Base-by-base conservation (phyloP, 2,113 vertebrate genomes). In the Hippocampus guttulatus region DNA sequence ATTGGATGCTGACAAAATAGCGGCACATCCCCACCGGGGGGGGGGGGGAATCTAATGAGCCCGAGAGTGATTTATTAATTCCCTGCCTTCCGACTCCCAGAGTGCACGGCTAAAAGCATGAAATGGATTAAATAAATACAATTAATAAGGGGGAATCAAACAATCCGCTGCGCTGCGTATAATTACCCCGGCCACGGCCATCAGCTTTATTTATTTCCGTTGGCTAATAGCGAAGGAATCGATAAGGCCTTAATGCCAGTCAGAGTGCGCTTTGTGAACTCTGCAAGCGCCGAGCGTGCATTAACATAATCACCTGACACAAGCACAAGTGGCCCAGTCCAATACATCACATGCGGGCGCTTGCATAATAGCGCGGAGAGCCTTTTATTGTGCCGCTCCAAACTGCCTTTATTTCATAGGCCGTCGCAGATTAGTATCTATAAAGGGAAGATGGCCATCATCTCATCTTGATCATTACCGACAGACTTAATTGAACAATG, bases 401-500 rank as follows among this genome's bases (percentile, higher is more conserved):
- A 66, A 41, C 76, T 27, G 75, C 71, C 68, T 78, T 85, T 73
- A 72, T 79, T 79, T 70, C 87, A 76, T 1, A 18, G 81, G 83
- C 83, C 85, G 75, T 75, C 75, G 71, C 82, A 79, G 83, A 90
- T 88, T 81, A 79, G 77, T 82, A 84, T 88, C 89, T 87, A 84
- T 83, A 83, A 88, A 90, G 88, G 84, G 86, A 88, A 89, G 86
- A 88, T 79, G 86, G 88, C 84, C 83, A 88, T 88, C 90, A 89
- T 89, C 88, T 89, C 85, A 88, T 89, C 90, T 87, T 92, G 88
- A 91, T 90, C 89, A 89, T 90, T 90, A 88, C 88, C 77, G 90
- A 88, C 85, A 90, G 87, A 86, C 88, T 91, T 92, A 92, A 91
- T 91, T 95, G 94, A 94, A 93, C 91, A 92, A 92, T 94, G 94